These are phyloP conservation scores for Papilio helenus DNA, from an alignment of 1,140 invertebrate species.

Conservation along the genomic window DNA sequence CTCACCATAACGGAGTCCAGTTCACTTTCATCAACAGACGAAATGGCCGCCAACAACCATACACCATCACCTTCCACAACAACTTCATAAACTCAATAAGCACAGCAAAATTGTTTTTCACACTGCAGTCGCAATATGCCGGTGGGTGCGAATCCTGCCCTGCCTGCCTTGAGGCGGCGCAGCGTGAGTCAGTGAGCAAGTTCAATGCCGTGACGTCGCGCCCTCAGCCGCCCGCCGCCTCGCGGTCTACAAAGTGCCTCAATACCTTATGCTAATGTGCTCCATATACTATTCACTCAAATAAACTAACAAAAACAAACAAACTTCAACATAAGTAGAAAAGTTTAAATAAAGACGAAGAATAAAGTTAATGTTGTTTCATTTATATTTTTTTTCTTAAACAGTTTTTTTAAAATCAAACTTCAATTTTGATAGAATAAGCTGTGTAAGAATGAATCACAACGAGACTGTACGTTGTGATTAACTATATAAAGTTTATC, in stretches of 20 bases:
- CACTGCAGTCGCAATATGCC: background rate
- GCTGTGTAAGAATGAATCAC: no score
- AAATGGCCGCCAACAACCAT: background rate
- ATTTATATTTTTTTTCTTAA: no score
- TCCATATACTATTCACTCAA: background rate
- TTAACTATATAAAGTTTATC: background rate
- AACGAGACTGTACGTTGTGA: background rate
- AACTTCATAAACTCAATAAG: background rate
- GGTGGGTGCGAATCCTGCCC: background rate
- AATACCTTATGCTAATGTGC: conserved; percentile 8
- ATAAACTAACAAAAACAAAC: background rate
- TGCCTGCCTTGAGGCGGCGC: background rate
- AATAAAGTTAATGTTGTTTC: no score
- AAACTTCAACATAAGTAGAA: background rate
- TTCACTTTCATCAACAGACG: background rate
- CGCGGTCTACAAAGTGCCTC: conserved; percentile 8
- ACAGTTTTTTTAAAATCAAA: background rate
- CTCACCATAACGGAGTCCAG: background rate
- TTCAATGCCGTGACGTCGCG: conserved; percentile 16
- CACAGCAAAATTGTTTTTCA: background rate
- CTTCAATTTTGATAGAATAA: background rate
- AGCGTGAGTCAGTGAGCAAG: conserved; percentile 7
- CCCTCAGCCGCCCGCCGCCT: background rate
- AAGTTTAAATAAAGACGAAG: background rate
- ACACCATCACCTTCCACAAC: background rate